Percentiles rank a stretch among this genome's conserved stretches.
Conservation (phyloP, 2,888 invertebrate genomes). For the Ptychoptera contaminata region DNA sequence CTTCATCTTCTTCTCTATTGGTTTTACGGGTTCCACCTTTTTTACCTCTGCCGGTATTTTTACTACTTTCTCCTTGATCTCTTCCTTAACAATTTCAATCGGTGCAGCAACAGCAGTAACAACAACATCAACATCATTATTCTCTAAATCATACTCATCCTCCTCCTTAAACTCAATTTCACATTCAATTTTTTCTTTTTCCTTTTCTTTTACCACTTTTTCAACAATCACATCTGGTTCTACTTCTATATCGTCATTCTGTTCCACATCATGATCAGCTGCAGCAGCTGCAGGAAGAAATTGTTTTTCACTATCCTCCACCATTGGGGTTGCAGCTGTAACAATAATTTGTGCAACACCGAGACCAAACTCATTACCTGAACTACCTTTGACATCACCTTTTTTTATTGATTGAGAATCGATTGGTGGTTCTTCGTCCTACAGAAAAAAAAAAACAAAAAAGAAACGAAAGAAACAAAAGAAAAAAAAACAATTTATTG, state of each 20-base stretch:
- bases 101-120: too few species aligned
- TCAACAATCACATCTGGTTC: conserved; percentile 18
- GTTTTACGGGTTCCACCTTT: too few species aligned
- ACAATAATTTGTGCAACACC: conserved; percentile 83
- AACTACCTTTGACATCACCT: background rate
- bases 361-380: conserved; percentile 37
- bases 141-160: conserved; percentile 4
- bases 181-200: conserved; percentile 10
- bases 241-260: conserved; percentile 17
- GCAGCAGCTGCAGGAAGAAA: conserved; percentile 48
- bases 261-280: conserved; percentile 17
- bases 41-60: too few species aligned
- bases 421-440: too few species aligned
- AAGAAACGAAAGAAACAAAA: too few species aligned
- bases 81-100: too few species aligned
- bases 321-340: conserved; percentile 87
- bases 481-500: too few species aligned
- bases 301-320: conserved; percentile 68
- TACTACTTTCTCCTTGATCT: too few species aligned
- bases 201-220: conserved; percentile 14
- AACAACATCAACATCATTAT: background rate
- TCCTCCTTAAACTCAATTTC: conserved; percentile 18
- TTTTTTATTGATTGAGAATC: too few species aligned
- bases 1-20: too few species aligned
- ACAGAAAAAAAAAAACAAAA: too few species aligned